phyloP scores from a whole-genome alignment of 2,888 invertebrate species.

The Tachystola acroxantha region DNA sequence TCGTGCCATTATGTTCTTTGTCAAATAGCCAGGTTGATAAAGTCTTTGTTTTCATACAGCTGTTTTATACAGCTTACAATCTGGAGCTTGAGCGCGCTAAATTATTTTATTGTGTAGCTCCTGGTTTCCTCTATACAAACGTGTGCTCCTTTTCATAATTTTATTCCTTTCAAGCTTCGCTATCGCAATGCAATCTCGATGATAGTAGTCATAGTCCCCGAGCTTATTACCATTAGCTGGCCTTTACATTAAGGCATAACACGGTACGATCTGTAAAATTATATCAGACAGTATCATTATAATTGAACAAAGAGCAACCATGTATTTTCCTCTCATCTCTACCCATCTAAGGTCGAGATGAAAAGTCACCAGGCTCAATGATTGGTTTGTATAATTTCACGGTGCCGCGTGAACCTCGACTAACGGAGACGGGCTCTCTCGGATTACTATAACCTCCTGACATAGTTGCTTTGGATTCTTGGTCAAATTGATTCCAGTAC shows the following conservation, averaged over 20 bases:
- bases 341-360: constrained; percentile 44
- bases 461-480: constrained; percentile 55
- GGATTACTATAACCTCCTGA: constrained; percentile 67
- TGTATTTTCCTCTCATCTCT: constrained; percentile 27
- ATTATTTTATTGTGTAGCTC: neutral
- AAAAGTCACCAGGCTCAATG: constrained; percentile 51
- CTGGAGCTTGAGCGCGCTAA: neutral
- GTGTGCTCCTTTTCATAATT: neutral
- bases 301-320: constrained; percentile 7
- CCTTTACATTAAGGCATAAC: constrained; percentile 8
- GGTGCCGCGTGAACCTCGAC: constrained; percentile 52
- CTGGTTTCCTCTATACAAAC: neutral
- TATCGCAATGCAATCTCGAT: constrained; percentile 5
- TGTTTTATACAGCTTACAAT: neutral
- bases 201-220: constrained; percentile 1
- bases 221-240: constrained; percentile 9
- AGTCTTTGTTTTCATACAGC: too few relatives aligned
- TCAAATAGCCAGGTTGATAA: too few relatives aligned
- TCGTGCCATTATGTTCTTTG: too few relatives aligned
- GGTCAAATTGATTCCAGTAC: constrained; percentile 58
- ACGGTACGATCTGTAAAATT: constrained; percentile 7
- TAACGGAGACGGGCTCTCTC: constrained; percentile 53
- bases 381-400: constrained; percentile 66
- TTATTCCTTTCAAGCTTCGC: neutral
- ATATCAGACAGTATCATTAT: constrained; percentile 11